Evolutionary conservation across 2,888 invertebrate genomes (phyloP), one percentile per base, ranked within the genome.

Genomic region (Pherbina coryleti): DNA sequence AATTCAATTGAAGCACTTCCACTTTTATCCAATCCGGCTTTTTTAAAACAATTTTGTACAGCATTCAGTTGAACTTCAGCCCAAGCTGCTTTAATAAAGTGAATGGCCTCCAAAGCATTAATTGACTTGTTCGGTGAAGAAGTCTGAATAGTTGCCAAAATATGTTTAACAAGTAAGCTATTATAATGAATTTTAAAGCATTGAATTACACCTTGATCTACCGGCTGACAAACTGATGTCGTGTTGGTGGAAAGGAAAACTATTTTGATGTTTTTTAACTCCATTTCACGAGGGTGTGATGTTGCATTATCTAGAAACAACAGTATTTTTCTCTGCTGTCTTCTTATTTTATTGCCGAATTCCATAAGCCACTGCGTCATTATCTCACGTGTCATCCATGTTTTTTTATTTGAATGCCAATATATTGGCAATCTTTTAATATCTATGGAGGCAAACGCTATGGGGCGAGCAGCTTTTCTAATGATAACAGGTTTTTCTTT

Each of bases 341-440:
- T 67, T 34, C 25, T 28, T 55, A 80, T 78, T 79, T 67, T 79
- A 31, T 34, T 75, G 74, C 79, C 73, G 51, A 80, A 76, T 37
- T 77, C 14, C 28, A 22, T 25, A 37, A 79, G 51, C 79, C 83
- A 64, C 75, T 81, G 72, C 79, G 76, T 57, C 79, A 84, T 78
- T 80, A 83, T 78, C 80, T 84, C 67, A 77, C 83, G 53, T 22
- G 80, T 81, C 83, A 84, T 82, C 83, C 82, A 80, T 51, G 80
- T 79, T 75, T 82, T 82, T 75, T 80, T 81, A 74, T 82, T 82
- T 7, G 66, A 51, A 75, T 78, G 28, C 82, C 82, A 83, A 22
- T 66, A 31, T 51, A 80, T 81, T 51, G 79, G 80, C 31, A 83
- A 76, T 44, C 77, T 51, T 49, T 79, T 75, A 17, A 80, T 74